Conservation (phyloP, 2,888 invertebrate species). For the Operophtera brumata region DNA sequence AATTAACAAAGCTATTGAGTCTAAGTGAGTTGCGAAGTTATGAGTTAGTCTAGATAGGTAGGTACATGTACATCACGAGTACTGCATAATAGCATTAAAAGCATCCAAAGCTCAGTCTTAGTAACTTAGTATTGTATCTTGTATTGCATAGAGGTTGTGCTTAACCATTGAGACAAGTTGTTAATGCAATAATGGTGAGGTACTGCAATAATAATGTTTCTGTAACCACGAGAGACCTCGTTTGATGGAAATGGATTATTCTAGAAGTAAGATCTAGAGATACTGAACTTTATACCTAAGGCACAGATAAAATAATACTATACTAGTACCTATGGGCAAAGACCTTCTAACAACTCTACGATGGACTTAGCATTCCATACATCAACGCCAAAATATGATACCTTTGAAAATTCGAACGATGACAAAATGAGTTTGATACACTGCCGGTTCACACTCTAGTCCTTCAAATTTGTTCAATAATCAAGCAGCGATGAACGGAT, state of each 20-base stretch:
- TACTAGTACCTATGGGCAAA: too few species aligned
- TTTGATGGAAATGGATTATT: not conserved
- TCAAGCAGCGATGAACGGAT: too few species aligned
- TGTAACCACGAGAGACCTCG: not conserved
- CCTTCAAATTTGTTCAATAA: too few species aligned
- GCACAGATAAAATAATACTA: too few species aligned
- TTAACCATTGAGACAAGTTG: conserved; percentile 21
- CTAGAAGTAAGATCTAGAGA: not conserved
- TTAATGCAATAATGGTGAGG: conserved; percentile 9
- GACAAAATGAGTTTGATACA: too few species aligned
- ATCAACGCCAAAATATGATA: too few species aligned
- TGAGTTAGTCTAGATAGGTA: conserved; percentile 3
- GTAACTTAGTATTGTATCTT: conserved; percentile 12
- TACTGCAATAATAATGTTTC: not conserved
- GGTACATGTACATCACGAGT: not conserved
- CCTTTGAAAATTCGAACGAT: too few species aligned
- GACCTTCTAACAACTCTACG: too few species aligned
- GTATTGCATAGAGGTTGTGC: conserved; percentile 21
- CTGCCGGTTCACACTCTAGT: too few species aligned
- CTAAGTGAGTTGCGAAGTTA: conserved; percentile 15
- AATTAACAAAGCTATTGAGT: conserved; percentile 20
- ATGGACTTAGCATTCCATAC: too few species aligned
- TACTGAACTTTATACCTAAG: too few species aligned
- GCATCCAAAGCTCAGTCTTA: conserved; percentile 14
- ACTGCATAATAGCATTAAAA: conserved; percentile 1